Evolutionary conservation across 1,140 invertebrate species (phyloP), one percentile per base, ranked within the genome.

Genomic region (Saccostrea echinata): DNA sequence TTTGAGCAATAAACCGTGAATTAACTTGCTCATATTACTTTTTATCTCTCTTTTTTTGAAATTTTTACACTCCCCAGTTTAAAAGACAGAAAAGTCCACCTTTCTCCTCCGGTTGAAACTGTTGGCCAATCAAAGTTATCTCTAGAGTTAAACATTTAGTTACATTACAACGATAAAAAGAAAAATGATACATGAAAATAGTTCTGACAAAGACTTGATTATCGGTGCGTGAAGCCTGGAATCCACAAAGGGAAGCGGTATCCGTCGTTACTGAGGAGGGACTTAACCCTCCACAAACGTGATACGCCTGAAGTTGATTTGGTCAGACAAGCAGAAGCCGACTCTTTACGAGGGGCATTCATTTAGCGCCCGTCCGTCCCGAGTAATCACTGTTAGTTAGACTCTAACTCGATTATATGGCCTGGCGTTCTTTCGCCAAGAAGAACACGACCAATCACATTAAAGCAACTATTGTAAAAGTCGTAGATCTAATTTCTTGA

Each of bases 401-500:
- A 33, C 8, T 16, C 13, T 76, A 76, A 76, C 68, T 76, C 68
- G 68, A 76, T 76, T 76, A 76, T 76, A 76, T 76, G 68, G 68
- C 3, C 68, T 33, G 27, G 68, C 68, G 68, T 76, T 76, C 68
- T 76, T 76, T 76, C 68, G 27, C 68, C 12, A 33, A 76, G 68
- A 76, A 76, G 68, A 76, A 76, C 68, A 76, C 68, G 68, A 13
- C 68, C 68, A 76, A 76, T 76, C 68, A 76, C 68, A 76, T 76
- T 76, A 76, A 30, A 76, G 68, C 27, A 30, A 76, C 68, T 76
- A 76, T 76, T 76, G 68, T 76, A 68, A 76, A 80, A 83, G 86
- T 68, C 53, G 76, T 33, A 87, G 76, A 87, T 87, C 86, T 61
- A 87, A 87, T 87, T 87, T 87, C 81, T 82, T 87, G 55, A 82